phyloP scores from a whole-genome alignment of 2,113 vertebrate species.

The Lipotes vexillifer region DNA sequence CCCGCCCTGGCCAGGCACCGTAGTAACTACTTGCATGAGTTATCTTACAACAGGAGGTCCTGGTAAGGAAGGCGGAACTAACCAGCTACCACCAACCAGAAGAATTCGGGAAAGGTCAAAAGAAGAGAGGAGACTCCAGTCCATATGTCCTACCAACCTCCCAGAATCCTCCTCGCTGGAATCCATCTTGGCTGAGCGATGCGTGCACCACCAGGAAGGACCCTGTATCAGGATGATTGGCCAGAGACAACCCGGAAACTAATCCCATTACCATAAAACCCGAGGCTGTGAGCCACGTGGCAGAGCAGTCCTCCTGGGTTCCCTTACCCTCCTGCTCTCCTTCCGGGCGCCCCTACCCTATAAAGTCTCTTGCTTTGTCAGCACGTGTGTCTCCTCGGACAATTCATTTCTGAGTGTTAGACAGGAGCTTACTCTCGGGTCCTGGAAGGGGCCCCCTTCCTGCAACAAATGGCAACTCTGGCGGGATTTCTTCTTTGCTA shows the following conservation, averaged over 20 bases:
- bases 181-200: too few species aligned
- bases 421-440: not conserved
- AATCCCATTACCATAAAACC: not conserved
- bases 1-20: not conserved
- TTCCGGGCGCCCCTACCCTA: not conserved
- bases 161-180: too few species aligned
- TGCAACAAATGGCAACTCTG: not conserved
- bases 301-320: not conserved
- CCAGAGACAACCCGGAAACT: rapidly evolving
- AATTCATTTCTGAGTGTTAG: not conserved
- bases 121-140: not conserved
- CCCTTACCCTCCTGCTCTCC: not conserved
- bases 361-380: not conserved
- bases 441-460: not conserved
- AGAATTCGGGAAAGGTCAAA: not conserved
- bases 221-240: too few species aligned
- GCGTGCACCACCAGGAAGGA: too few species aligned
- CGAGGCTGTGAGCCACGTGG: not conserved
- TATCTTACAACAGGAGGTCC: not conserved
- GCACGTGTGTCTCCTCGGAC: rapidly evolving
- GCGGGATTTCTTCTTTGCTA: not conserved
- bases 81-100: not conserved
- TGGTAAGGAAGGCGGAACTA: not conserved
- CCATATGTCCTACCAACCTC: not conserved
- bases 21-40: not conserved